These are phyloP conservation scores for Channa argus DNA, from an alignment of 2,113 vertebrate genomes.

Conservation along the genomic window DNA sequence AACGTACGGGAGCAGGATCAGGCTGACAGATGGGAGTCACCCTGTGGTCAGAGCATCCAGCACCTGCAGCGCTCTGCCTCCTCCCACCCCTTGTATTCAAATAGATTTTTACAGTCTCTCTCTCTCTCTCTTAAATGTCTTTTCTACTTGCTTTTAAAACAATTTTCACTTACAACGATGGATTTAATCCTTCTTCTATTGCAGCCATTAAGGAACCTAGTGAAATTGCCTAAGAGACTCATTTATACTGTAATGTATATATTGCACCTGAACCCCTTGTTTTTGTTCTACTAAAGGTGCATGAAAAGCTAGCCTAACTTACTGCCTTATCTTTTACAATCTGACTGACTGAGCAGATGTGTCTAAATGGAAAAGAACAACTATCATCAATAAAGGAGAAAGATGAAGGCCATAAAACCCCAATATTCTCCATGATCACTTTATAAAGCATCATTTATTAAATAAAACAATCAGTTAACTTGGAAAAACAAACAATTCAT, in stretches of 20 bases:
- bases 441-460: conserved; percentile 11
- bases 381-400: conserved; percentile 7
- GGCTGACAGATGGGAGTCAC: conserved; percentile 48
- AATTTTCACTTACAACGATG: neutral
- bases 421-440: conserved; percentile 5
- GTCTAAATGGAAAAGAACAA: neutral
- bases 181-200: neutral
- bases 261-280: neutral
- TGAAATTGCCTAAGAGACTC: too few relatives aligned
- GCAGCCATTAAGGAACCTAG: neutral
- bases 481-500: neutral
- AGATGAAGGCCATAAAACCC: conserved; percentile 5
- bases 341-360: neutral
- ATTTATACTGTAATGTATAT: too few relatives aligned
- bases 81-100: neutral
- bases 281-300: neutral
- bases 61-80: conserved; percentile 20
- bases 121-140: neutral
- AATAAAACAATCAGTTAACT: neutral
- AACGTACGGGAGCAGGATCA: conserved; percentile 27
- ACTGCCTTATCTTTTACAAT: neutral
- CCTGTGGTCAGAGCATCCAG: conserved; percentile 14
- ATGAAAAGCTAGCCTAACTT: neutral
- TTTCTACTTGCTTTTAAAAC: neutral
- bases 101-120: neutral